These are phyloP conservation scores for Tenebrio molitor DNA, from an alignment of 1,140 invertebrate species.

Conservation along the genomic window DNA sequence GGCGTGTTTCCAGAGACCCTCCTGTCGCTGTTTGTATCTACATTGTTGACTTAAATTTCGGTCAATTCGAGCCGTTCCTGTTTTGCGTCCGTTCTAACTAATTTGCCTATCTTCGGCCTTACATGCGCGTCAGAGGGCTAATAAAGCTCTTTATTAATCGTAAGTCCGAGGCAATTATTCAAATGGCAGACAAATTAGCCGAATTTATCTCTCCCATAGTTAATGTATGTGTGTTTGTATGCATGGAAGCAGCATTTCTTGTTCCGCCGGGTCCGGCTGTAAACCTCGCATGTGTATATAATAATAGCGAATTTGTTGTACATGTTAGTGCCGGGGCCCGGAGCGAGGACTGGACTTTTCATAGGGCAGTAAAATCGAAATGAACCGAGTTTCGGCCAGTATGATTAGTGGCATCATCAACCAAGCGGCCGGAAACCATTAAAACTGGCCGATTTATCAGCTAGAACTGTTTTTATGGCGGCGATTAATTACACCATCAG, in stretches of 20 bases:
- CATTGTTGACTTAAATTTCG: background rate
- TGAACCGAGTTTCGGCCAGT: slow-evolving; percentile 32
- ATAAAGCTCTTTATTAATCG: slow-evolving; percentile 39
- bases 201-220: slow-evolving; percentile 12
- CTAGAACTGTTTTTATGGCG: slow-evolving; percentile 47
- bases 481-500: slow-evolving; percentile 46
- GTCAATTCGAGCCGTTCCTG: background rate
- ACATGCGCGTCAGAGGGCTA: slow-evolving; percentile 7
- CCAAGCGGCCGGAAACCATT: slow-evolving; percentile 44
- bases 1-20: background rate
- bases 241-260: slow-evolving; percentile 9
- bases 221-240: slow-evolving; percentile 14
- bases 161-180: slow-evolving; percentile 18
- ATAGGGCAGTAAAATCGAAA: slow-evolving; percentile 30
- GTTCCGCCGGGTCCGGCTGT: background rate
- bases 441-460: slow-evolving; percentile 47
- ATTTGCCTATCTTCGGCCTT: slow-evolving; percentile 27
- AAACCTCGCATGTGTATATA: slow-evolving; percentile 1
- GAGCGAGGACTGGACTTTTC: slow-evolving; percentile 11
- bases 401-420: slow-evolving; percentile 48
- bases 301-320: slow-evolving; percentile 8
- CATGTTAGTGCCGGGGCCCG: slow-evolving; percentile 9
- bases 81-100: slow-evolving; percentile 3
- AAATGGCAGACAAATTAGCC: slow-evolving; percentile 29
- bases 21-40: background rate